phyloP scores from a whole-genome alignment of 2,113 vertebrate genomes.

The Ictalurus furcatus region DNA sequence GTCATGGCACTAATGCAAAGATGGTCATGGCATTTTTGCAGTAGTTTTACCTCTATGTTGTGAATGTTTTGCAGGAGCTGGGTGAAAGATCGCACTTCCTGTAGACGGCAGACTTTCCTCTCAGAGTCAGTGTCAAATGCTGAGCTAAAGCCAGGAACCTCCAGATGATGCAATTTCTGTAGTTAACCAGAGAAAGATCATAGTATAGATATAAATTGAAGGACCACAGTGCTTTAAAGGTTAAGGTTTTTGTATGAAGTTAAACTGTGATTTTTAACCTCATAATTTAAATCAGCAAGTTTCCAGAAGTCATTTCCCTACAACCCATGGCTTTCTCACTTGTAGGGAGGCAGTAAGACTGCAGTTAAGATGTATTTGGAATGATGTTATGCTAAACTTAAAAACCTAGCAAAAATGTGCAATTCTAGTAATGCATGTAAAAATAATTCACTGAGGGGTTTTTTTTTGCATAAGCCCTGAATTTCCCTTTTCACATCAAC shows the following conservation, averaged over 20 bases:
- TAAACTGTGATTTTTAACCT: neutral
- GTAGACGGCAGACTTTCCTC: slow-evolving; percentile 74
- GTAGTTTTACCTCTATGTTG: slow-evolving; percentile 78
- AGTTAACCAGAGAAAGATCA: slow-evolving; percentile 26
- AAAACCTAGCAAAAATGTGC: neutral
- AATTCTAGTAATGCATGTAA: neutral
- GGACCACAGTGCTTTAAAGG: too few relatives aligned
- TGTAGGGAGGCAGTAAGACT: neutral
- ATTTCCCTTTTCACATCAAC: neutral
- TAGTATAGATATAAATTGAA: neutral
- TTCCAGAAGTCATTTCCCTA: neutral
- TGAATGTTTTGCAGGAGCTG: slow-evolving; percentile 86
- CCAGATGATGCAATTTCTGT: slow-evolving; percentile 81
- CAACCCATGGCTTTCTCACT: neutral
- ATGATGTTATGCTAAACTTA: neutral
- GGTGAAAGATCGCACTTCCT: slow-evolving; percentile 79
- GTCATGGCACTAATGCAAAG: neutral
- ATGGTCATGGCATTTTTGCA: neutral
- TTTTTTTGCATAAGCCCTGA: neutral
- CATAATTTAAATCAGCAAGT: neutral
- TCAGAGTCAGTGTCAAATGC: slow-evolving; percentile 39
- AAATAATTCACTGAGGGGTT: neutral
- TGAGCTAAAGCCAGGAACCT: slow-evolving; percentile 62
- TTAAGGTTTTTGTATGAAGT: neutral
- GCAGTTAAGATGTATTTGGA: neutral